Evolutionary conservation across 1,140 invertebrate species (phyloP), one percentile per base, ranked within the genome.

Genomic region (Microplitis mediator): DNA sequence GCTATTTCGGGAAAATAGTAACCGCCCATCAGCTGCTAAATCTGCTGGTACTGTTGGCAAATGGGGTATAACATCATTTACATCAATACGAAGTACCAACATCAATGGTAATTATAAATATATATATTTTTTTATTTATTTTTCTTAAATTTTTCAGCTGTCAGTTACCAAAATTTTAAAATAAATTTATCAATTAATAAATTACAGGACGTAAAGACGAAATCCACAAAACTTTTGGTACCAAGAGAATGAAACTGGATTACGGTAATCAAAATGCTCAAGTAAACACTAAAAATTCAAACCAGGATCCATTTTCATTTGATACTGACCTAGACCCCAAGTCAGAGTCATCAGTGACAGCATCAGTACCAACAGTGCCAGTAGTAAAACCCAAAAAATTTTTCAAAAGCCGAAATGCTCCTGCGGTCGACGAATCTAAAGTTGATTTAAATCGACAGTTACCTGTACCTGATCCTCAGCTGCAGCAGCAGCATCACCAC

Each of bases 11-110:
- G 94, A 96, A 85, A 96, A 95, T 83, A 95, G 92, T 77, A 96
- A 95, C 84, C 92, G 93, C 78, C 95, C 95, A 14, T 92, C 94
- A 35, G 94, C 95, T 54, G 93, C 95, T 23, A 92, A 95, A 75
- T 96, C 95, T 34, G 93, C 95, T 75, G 95, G 95, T 72, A 95
- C 94, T 50, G 92, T 97, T 73, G 95, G 95, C 77, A 95, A 95
- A 89, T 97, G 95, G 95, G 95, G 95, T 76, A 95, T 95, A 83
- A 96, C 95, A 75, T 95, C 95, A 58, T 97, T 96, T 85, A 97
- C 95, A 50, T 96, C 95, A 2, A 93, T 95, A 69, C 89, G 95
- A 78, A 95, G 93, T 80, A 89, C 91, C 69, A 91, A 88, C 75
- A 84, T 91, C 77, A 93, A 93, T 87, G 92, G 92, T 91, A 90